These are phyloP conservation scores for Athene cunicularia DNA, from an alignment of 2,113 vertebrate species.

Conservation along the genomic window DNA sequence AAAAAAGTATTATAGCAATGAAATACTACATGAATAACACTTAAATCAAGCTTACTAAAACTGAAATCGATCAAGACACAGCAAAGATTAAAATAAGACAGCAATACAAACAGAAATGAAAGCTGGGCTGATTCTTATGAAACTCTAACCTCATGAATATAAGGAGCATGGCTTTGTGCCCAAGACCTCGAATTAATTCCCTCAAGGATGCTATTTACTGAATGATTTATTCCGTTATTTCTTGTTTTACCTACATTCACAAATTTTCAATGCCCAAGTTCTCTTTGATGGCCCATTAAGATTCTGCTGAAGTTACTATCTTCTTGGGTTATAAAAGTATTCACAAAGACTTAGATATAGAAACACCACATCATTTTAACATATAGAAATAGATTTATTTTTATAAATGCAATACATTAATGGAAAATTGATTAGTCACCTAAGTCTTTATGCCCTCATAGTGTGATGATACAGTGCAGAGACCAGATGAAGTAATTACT, in stretches of 20 bases:
- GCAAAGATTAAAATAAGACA: background rate
- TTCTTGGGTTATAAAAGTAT: background rate
- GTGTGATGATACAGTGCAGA: background rate
- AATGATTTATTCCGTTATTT: background rate
- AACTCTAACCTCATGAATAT: background rate
- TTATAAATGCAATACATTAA: background rate
- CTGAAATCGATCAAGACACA: background rate
- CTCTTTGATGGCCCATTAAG: background rate
- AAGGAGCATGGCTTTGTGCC: background rate
- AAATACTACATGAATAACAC: background rate
- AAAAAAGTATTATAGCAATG: background rate
- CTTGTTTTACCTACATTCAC: background rate
- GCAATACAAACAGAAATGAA: background rate
- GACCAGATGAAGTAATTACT: background rate
- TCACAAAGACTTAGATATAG: background rate
- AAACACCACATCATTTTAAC: background rate
- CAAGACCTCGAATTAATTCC: background rate
- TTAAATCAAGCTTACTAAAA: background rate
- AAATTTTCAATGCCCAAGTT: background rate
- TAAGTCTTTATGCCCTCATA: background rate
- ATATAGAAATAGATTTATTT: background rate
- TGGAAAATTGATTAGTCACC: background rate
- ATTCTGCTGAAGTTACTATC: background rate
- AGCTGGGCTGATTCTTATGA: background rate
- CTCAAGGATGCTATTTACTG: background rate